These are phyloP conservation scores for Palythoa caribaeorum DNA, from an alignment of 92 coral and sea anemone species.

Conservation along the genomic window DNA sequence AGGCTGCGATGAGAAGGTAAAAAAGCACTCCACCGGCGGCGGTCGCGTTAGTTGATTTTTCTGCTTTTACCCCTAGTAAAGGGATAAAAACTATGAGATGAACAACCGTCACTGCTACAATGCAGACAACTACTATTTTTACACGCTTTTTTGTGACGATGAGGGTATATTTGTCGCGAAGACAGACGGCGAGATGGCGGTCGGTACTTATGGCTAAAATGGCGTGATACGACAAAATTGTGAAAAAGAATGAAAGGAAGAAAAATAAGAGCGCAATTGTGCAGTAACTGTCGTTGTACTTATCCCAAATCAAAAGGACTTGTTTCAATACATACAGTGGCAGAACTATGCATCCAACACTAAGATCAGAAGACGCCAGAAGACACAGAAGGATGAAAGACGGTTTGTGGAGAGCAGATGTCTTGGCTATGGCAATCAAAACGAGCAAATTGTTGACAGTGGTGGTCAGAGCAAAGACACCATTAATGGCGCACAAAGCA, in stretches of 20 bases:
- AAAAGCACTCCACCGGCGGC: not conserved
- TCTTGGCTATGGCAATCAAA: not conserved
- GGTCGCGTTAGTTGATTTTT: not conserved
- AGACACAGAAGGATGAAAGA: not conserved
- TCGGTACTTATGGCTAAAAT: not conserved
- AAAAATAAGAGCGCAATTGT: not conserved
- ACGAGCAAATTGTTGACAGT: not conserved
- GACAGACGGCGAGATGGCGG: slow-evolving; percentile 11
- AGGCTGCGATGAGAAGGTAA: not conserved
- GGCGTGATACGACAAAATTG: not conserved
- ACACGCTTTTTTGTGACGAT: slow-evolving; percentile 13
- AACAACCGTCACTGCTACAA: not conserved
- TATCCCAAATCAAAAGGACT: not conserved
- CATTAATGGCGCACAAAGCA: not conserved
- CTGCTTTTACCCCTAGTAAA: not conserved
- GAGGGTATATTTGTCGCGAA: slow-evolving; percentile 1
- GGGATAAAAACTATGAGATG: not conserved
- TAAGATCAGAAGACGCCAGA: not conserved
- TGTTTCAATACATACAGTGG: slow-evolving; percentile 7
- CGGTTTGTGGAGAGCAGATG: slow-evolving; percentile 15
- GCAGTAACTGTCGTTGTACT: not conserved
- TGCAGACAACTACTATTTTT: not conserved
- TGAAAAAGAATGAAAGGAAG: not conserved
- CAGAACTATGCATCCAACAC: slow-evolving; percentile 5
- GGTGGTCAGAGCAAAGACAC: not conserved